These are phyloP conservation scores for Drosophila bocqueti DNA, from an alignment of 1,140 invertebrate genomes.

Conservation along the genomic window DNA sequence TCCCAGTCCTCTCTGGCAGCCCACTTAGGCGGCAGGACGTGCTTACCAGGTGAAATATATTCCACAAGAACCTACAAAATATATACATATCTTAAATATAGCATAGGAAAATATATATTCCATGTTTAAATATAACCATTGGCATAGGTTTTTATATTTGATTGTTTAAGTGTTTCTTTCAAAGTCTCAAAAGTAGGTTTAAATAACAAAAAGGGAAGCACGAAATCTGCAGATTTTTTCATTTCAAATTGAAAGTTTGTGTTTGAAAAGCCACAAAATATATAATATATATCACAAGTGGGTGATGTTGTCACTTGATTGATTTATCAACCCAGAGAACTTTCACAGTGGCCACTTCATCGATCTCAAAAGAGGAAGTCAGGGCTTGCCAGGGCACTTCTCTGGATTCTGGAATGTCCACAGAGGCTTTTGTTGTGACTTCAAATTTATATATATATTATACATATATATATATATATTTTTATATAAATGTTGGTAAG, in stretches of 20 bases:
- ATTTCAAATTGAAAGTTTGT: not conserved
- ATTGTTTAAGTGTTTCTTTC: not conserved
- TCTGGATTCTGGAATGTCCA: slow-evolving; percentile 16
- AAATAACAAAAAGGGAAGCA: not conserved
- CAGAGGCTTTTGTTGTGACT: slow-evolving; percentile 8
- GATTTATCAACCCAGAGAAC: slow-evolving; percentile 32
- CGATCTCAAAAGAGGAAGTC: slow-evolving; percentile 1
- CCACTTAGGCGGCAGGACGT: not conserved
- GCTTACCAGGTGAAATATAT: not conserved
- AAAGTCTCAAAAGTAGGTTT: too few relatives aligned
- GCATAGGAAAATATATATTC: not conserved
- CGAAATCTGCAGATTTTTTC: not conserved
- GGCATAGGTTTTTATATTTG: not conserved
- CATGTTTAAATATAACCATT: not conserved
- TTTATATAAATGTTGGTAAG: not conserved
- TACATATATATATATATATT: not conserved
- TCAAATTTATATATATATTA: slow-evolving; percentile 1
- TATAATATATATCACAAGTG: not conserved
- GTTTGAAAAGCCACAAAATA: too few relatives aligned
- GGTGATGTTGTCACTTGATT: slow-evolving; percentile 40
- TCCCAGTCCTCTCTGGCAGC: too few relatives aligned
- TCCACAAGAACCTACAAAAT: too few relatives aligned
- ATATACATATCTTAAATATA: not conserved
- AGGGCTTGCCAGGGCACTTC: not conserved
- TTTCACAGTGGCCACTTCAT: slow-evolving; percentile 9